These are phyloP conservation scores for Stictonetta naevosa DNA, from an alignment of 2,113 vertebrate genomes.

Conservation along the genomic window DNA sequence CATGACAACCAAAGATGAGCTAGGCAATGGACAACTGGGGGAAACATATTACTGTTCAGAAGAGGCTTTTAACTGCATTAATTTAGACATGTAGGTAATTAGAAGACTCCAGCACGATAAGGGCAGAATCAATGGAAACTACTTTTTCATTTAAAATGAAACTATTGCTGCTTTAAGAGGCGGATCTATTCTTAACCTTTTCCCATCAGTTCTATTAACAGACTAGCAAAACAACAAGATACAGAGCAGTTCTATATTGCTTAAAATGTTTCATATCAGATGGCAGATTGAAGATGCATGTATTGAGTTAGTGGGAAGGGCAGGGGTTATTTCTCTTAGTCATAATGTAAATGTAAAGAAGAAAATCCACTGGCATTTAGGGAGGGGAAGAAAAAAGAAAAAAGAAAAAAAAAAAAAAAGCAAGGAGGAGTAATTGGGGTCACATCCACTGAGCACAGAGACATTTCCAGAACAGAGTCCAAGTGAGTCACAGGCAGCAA, in stretches of 20 bases:
- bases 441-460: conserved; percentile 39
- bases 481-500: conserved; percentile 14
- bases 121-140: background rate
- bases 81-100: background rate
- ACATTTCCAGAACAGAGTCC: conserved; percentile 49
- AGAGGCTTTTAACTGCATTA: background rate
- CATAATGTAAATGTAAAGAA: conserved; percentile 48
- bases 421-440: conserved; percentile 61
- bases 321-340: conserved; percentile 42
- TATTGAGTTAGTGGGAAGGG: background rate
- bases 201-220: conserved; percentile 4
- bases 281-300: background rate
- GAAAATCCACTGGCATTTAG: conserved; percentile 8
- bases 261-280: background rate
- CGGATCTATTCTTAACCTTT: background rate
- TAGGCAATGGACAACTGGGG: background rate
- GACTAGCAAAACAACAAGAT: background rate
- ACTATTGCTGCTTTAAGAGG: background rate
- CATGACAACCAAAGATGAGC: background rate
- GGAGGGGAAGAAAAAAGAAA: background rate
- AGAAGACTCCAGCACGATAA: background rate
- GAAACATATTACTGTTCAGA: background rate
- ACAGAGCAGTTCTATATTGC: background rate
- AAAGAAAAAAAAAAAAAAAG: background rate
- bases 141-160: conserved; percentile 16